A percentile compares a stretch with the other conserved stretches of the same genome.
Evolutionary conservation across 2,113 vertebrate species (phyloP).

Genomic region (Archilochus colubris): DNA sequence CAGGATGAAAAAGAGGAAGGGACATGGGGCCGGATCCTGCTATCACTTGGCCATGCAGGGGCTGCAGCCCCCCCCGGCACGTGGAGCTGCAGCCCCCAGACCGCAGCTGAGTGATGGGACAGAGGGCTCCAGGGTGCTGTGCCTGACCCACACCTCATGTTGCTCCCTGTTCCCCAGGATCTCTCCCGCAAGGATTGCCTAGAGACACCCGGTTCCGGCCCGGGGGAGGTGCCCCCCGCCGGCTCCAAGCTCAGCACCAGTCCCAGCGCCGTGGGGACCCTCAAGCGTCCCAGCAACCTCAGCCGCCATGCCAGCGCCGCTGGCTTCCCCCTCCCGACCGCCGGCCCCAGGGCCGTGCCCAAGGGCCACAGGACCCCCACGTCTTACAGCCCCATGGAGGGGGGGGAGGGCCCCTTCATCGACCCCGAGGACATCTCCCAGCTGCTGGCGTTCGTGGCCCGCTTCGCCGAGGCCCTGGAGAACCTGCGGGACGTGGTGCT

Average conservation of each 20-base stretch:
- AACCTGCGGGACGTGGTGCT: constrained; percentile 91
- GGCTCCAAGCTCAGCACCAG: constrained; percentile 71
- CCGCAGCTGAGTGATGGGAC: fast-evolving
- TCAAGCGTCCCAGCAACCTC: constrained; percentile 89
- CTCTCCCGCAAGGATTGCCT: constrained; percentile 82
- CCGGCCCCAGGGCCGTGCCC: constrained; percentile 74
- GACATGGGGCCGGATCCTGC: fast-evolving
- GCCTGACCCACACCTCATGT: background rate
- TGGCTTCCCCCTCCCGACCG: constrained; percentile 82
- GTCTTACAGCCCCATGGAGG: constrained; percentile 69
- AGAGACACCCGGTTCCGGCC: constrained; percentile 28
- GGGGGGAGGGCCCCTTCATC: constrained; percentile 71
- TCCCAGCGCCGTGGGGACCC: constrained; percentile 76
- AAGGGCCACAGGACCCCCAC: constrained; percentile 80
- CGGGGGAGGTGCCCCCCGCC: constrained; percentile 62
- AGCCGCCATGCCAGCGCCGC: constrained; percentile 92
- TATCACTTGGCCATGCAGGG: background rate
- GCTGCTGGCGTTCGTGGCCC: constrained; percentile 84
- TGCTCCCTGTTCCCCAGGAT: constrained; percentile 78
- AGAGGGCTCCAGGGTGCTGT: background rate
- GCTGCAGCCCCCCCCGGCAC: fast-evolving
- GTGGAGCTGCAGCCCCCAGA: background rate
- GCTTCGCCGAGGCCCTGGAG: constrained; percentile 91
- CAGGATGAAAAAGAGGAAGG: constrained; percentile 28
- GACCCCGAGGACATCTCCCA: constrained; percentile 91